These are phyloP conservation scores for Chymomyza amoena DNA, from an alignment of 2,888 invertebrate genomes.

Conservation along the genomic window DNA sequence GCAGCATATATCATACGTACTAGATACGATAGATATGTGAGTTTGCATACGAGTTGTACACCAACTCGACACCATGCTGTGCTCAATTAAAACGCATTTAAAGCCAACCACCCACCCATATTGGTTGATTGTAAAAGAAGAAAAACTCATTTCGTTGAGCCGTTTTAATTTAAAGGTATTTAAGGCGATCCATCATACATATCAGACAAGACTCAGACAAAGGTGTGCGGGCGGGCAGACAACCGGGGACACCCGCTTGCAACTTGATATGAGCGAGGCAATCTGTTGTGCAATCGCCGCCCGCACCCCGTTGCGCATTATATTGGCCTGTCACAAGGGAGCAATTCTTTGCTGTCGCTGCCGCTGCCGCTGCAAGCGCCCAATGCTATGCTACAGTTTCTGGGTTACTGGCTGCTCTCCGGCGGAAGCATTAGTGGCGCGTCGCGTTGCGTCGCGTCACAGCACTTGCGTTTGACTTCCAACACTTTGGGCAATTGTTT, in stretches of 20 bases:
- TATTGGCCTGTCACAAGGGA: constrained; percentile 79
- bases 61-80: constrained; percentile 43
- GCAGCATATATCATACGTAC: neutral
- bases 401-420: constrained; percentile 20
- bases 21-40: neutral
- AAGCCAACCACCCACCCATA: constrained; percentile 35
- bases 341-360: constrained; percentile 73
- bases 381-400: neutral
- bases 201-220: constrained; percentile 39
- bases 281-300: constrained; percentile 75
- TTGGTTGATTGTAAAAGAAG: constrained; percentile 7
- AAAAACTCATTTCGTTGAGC: constrained; percentile 63
- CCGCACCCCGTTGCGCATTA: constrained; percentile 77
- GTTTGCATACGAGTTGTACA: constrained; percentile 19
- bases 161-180: constrained; percentile 78
- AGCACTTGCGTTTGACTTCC: constrained; percentile 75
- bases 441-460: constrained; percentile 40
- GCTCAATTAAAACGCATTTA: constrained; percentile 75
- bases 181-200: constrained; percentile 77
- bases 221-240: constrained; percentile 14
- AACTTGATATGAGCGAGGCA: constrained; percentile 77
- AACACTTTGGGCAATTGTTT: constrained; percentile 75
- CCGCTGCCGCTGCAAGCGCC: neutral
- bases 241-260: constrained; percentile 55
- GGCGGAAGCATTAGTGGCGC: constrained; percentile 71